Evolutionary conservation across 2,888 invertebrate genomes (phyloP).

Genomic region (Drosophila algonquin): DNA sequence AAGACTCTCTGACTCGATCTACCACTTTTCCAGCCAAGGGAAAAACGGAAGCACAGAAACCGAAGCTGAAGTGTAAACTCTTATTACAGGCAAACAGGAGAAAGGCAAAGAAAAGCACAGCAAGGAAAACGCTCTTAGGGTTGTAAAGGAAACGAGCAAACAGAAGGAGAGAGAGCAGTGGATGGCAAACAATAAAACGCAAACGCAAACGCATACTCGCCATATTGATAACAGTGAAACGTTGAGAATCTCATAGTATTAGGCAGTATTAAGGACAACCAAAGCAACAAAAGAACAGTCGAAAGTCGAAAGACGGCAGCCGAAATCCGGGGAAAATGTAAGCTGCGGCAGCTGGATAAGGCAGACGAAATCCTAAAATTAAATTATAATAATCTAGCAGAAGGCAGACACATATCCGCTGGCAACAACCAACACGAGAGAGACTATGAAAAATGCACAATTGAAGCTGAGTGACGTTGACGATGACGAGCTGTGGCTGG

Average conservation of each 20-base stretch:
- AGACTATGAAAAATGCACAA: conserved; percentile 81
- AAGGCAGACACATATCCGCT: conserved; percentile 61
- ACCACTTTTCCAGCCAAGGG: conserved; percentile 1
- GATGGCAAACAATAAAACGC: conserved; percentile 63
- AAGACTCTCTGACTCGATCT: conserved; percentile 15
- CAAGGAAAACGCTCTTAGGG: conserved; percentile 66
- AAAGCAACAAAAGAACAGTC: conserved; percentile 12
- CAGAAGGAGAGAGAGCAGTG: conserved; percentile 37
- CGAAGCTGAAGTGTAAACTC: conserved; percentile 49
- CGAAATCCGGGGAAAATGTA: conserved; percentile 58
- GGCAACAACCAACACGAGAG: conserved; percentile 75
- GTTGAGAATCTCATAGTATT: conserved; percentile 45
- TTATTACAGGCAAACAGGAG: conserved; percentile 41
- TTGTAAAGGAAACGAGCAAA: conserved; percentile 60
- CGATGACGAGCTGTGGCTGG: conserved; percentile 66
- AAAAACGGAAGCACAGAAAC: conserved; percentile 33
- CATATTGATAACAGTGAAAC: conserved; percentile 64
- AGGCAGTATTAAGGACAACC: conserved; percentile 28
- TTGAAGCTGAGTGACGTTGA: conserved; percentile 76
- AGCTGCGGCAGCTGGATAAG: conserved; percentile 44
- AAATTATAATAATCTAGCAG: conserved; percentile 40
- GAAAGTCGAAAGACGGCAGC: not conserved
- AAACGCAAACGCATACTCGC: conserved; percentile 76
- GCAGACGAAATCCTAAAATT: conserved; percentile 22
- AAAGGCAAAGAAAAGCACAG: conserved; percentile 5